Percentiles rank a stretch among this genome's conserved stretches.
Conservation (phyloP, 2,113 vertebrate species). For the Collichthys lucidus region DNA sequence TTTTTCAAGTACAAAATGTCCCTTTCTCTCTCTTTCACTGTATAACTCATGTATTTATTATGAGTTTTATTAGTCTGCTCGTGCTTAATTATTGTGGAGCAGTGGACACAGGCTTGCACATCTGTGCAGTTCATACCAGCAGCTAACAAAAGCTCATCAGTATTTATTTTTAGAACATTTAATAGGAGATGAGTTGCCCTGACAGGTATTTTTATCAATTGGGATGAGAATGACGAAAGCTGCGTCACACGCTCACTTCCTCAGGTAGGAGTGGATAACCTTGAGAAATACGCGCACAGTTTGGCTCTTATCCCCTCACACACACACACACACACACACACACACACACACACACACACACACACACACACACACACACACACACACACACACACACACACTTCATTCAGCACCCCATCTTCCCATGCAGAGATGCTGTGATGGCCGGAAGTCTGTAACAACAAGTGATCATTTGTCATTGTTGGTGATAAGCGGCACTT, state of each 20-base stretch:
- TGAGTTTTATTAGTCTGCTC: background rate
- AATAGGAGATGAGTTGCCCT: background rate
- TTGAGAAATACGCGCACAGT: conserved; percentile 54
- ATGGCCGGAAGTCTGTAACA: conserved; percentile 5
- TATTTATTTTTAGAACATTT: background rate
- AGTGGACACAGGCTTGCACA: background rate
- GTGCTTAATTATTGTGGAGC: conserved; percentile 13
- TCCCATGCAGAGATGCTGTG: background rate
- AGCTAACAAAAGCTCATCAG: background rate
- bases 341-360: too few relatives aligned
- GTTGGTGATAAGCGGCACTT: conserved; percentile 27
- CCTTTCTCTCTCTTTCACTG: background rate
- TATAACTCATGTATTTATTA: too few relatives aligned
- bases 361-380: too few relatives aligned
- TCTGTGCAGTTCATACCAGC: background rate
- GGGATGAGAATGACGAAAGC: conserved; percentile 43
- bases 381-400: too few relatives aligned
- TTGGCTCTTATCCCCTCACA: background rate
- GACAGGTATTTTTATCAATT: conserved; percentile 33
- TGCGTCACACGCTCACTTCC: conserved; percentile 61
- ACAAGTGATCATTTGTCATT: conserved; percentile 21
- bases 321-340: too few relatives aligned
- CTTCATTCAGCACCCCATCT: background rate
- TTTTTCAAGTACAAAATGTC: background rate
- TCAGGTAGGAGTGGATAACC: conserved; percentile 72